These are phyloP conservation scores for Syngnathus acus DNA, from an alignment of 2,797 vertebrate species.

Conservation along the genomic window DNA sequence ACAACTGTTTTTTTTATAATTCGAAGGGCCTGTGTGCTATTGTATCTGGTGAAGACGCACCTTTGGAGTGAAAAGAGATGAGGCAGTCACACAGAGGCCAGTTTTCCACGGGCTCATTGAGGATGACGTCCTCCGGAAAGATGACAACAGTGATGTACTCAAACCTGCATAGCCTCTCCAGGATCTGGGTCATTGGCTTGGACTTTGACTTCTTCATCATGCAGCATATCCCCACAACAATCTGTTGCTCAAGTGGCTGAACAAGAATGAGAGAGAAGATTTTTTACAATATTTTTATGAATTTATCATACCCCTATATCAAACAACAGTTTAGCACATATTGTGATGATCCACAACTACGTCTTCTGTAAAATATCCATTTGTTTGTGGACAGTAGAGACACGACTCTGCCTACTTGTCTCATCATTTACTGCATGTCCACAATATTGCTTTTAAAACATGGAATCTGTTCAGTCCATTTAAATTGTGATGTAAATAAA, in stretches of 20 bases:
- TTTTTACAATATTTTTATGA: no score
- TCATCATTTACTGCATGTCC: no score
- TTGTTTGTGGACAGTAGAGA: no score
- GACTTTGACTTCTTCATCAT: conserved; percentile 99
- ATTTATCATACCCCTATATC: no score
- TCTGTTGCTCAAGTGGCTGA: conserved; percentile 90
- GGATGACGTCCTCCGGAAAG: conserved; percentile 94
- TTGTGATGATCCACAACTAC: no score
- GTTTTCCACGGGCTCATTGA: conserved; percentile 91
- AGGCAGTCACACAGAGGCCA: conserved; percentile 98
- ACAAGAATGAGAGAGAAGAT: background rate
- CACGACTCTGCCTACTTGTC: no score
- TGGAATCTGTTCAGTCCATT: no score
- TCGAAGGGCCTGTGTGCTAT: background rate
- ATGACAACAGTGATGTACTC: conserved; percentile 97
- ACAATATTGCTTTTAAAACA: no score
- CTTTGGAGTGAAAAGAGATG: conserved; percentile 98
- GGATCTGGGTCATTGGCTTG: conserved; percentile 98
- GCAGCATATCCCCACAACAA: conserved; percentile 95
- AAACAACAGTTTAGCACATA: no score
- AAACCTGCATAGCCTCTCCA: conserved; percentile 95
- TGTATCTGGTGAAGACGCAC: conserved; percentile 49
- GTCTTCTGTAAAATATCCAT: no score
- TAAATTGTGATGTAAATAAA: no score
- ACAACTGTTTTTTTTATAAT: background rate